phyloP scores from a whole-genome alignment of 2,888 invertebrate species.

The Pandemis cinnamomeana region DNA sequence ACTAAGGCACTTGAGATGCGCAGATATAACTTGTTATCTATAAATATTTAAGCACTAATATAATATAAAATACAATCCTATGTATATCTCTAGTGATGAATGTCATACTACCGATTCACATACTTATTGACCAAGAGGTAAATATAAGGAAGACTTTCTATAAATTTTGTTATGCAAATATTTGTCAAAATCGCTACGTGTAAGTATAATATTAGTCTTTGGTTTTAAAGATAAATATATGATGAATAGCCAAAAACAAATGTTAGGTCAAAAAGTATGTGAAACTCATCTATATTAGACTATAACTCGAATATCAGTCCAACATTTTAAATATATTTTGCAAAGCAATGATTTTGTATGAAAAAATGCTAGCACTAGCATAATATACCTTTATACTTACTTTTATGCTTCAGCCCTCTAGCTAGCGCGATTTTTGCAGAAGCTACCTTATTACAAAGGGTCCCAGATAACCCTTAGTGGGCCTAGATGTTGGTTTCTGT shows the following conservation, averaged over 20 bases:
- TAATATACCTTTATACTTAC: constrained; percentile 64
- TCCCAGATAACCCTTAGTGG: not conserved
- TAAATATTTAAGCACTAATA: constrained; percentile 78
- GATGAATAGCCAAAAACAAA: constrained; percentile 63
- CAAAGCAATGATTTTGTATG: constrained; percentile 49
- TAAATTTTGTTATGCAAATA: constrained; percentile 59
- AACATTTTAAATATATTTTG: constrained; percentile 51
- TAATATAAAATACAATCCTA: constrained; percentile 70
- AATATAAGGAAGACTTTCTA: constrained; percentile 67
- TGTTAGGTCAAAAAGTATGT: constrained; percentile 71
- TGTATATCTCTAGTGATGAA: constrained; percentile 61
- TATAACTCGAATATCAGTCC: constrained; percentile 73
- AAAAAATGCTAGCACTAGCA: constrained; percentile 53
- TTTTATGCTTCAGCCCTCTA: constrained; percentile 47
- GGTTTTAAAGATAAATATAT: constrained; percentile 69
- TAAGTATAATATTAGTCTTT: constrained; percentile 71
- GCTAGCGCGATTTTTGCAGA: not conserved
- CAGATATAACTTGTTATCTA: constrained; percentile 70
- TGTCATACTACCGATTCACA: constrained; percentile 51
- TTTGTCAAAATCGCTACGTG: constrained; percentile 59
- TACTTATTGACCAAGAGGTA: constrained; percentile 61
- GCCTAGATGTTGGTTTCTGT: not conserved
- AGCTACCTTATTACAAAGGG: constrained; percentile 2
- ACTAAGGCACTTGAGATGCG: constrained; percentile 82
- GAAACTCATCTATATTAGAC: constrained; percentile 66